These are phyloP conservation scores for Synanceia verrucosa DNA, from an alignment of 2,797 vertebrate genomes.

Conservation along the genomic window DNA sequence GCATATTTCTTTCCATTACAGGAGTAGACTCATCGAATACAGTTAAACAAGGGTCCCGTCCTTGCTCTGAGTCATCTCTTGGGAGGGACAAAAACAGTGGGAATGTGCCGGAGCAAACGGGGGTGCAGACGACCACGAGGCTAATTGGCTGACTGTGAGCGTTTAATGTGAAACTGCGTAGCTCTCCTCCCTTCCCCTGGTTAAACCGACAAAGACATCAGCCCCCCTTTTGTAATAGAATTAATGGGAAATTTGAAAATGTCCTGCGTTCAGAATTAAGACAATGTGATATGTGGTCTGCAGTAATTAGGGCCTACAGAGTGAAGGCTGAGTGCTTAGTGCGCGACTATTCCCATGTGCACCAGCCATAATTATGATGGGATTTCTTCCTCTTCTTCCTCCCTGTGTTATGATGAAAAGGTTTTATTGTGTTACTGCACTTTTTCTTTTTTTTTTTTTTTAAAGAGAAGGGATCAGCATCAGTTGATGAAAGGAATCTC, in stretches of 20 bases:
- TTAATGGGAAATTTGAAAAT: slow-evolving; percentile 62
- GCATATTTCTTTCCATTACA: slow-evolving; percentile 8
- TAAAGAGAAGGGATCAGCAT: slow-evolving; percentile 50
- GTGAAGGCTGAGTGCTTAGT: slow-evolving; percentile 57
- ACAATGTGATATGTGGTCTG: slow-evolving; percentile 66
- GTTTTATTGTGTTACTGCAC: slow-evolving; percentile 62
- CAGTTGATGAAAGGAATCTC: slow-evolving; percentile 58
- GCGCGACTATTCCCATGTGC: slow-evolving; percentile 50
- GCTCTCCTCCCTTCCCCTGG: slow-evolving; percentile 51
- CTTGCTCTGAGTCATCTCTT: slow-evolving; percentile 38
- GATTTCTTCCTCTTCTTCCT: slow-evolving; percentile 56
- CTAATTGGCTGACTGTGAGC: slow-evolving; percentile 60
- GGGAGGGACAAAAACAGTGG: slow-evolving; percentile 28
- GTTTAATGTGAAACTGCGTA: slow-evolving; percentile 54
- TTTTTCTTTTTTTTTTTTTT: no score
- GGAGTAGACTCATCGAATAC: slow-evolving; percentile 42
- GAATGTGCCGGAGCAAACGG: slow-evolving; percentile 46
- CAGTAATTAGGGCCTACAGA: slow-evolving; percentile 70
- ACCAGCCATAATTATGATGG: slow-evolving; percentile 62
- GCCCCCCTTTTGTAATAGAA: slow-evolving; percentile 49
- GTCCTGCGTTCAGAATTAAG: slow-evolving; percentile 65
- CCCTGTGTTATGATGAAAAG: slow-evolving; percentile 53
- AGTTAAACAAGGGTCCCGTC: slow-evolving; percentile 47
- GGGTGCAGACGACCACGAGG: slow-evolving; percentile 29
- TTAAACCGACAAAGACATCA: slow-evolving; percentile 30